Percentiles rank a stretch among this genome's conserved stretches.
Conservation (phyloP, 2,888 invertebrate genomes). For the Lasius platythorax region DNA sequence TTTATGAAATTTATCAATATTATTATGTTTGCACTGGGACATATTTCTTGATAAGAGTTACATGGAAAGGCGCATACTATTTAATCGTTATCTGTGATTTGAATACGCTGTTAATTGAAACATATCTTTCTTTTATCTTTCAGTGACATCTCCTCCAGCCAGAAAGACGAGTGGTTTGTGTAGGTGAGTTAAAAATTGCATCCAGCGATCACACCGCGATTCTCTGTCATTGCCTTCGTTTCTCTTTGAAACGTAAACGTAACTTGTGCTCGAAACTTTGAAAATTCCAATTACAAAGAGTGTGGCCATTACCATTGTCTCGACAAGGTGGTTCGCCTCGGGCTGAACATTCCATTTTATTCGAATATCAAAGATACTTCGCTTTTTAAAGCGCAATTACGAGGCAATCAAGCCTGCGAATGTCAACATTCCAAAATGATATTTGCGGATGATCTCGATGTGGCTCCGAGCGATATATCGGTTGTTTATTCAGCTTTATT, state of each 20-base stretch:
- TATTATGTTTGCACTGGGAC: not conserved
- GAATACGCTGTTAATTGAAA: not conserved
- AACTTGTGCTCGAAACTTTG: slow-evolving; percentile 39
- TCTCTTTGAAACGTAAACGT: slow-evolving; percentile 30
- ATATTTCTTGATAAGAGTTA: not conserved
- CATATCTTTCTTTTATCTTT: slow-evolving; percentile 36
- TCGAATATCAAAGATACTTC: slow-evolving; percentile 43
- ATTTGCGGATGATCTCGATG: not conserved
- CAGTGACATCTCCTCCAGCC: slow-evolving; percentile 87
- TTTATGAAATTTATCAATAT: not conserved
- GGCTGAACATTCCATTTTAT: slow-evolving; percentile 11
- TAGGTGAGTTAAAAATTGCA: slow-evolving; percentile 86
- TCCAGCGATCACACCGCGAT: not conserved
- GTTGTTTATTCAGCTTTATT: not conserved
- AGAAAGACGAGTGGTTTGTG: slow-evolving; percentile 98
- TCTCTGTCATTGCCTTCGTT: slow-evolving; percentile 1
- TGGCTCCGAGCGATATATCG: not conserved
- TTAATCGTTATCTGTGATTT: slow-evolving; percentile 1
- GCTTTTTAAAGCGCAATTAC: slow-evolving; percentile 36
- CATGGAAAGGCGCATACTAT: not conserved
- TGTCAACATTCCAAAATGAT: slow-evolving; percentile 29
- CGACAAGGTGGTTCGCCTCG: slow-evolving; percentile 7
- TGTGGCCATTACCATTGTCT: slow-evolving; percentile 37
- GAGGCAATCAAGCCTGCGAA: slow-evolving; percentile 16
- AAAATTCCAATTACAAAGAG: slow-evolving; percentile 53